Evolutionary conservation across 2,113 vertebrate species (phyloP), one percentile per base, ranked within the genome.

Genomic region (Potamarius usumacintae): DNA sequence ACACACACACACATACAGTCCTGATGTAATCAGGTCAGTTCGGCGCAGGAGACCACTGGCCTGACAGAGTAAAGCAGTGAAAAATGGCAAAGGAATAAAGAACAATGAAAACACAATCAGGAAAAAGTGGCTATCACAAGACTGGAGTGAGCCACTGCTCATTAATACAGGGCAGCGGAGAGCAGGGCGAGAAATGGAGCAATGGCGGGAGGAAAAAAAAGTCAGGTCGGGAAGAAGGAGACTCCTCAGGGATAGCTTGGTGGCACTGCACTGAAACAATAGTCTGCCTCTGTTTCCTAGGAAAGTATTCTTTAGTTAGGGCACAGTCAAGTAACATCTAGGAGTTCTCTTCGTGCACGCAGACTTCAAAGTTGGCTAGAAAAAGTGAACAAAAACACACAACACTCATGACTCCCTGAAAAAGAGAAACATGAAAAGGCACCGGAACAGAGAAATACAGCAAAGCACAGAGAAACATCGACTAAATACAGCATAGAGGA

Each of bases 91-190:
- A 83, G 88, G 74, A 85, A 86, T 90, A 88, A 89, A 86, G 87
- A 88, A 90, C 87, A 90, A 90, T 90, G 89, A 90, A 90, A 89
- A 87, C 85, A 86, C 87, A 85, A 85, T 90, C 87, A 87, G 89
- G 87, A 87, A 83, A 84, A 81, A 86, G 87, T 86, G 30, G 82
- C 65, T 60, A 62, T 86, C 83, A 78, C 87, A 67, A n/a, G 82
- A 90, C 74, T 88, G 82, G 87, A 90, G 83, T 78, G 65, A 87
- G 85, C 85, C 48, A 60, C 30, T 17, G 25, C 87, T 90, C 89
- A 90, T 90, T 89, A 90, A 90, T 84, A 90, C 85, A 85, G 83
- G 84, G 84, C 77, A 89, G 85, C 25, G 8, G 5, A 14, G 85
- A 85, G 77, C 50, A 63, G 76, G 79, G 58, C 27, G 15, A 89